Percentiles rank a stretch among this genome's conserved stretches.
Evolutionary conservation across 1,140 invertebrate species (phyloP).

Genomic region (Drosophila novamexicana): DNA sequence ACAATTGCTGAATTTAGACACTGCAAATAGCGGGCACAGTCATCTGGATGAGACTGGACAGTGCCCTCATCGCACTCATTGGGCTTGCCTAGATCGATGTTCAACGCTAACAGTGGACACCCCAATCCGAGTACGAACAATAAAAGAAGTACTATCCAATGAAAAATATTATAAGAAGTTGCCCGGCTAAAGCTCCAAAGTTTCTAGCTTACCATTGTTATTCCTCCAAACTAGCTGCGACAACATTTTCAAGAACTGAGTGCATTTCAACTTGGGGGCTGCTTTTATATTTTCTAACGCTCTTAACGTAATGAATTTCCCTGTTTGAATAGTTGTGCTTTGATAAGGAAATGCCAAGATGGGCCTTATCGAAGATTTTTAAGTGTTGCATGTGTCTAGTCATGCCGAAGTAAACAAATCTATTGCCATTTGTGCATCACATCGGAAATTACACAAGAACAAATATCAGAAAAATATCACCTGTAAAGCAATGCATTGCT

Average conservation of each 20-base stretch:
- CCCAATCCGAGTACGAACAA: slow-evolving; percentile 2
- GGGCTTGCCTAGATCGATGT: too few species aligned
- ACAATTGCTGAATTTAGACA: slow-evolving; percentile 43
- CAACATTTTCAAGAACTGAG: slow-evolving; percentile 39
- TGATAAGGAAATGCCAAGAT: slow-evolving; percentile 40
- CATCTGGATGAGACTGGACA: slow-evolving; percentile 20
- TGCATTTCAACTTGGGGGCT: too few species aligned
- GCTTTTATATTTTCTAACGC: slow-evolving; percentile 49
- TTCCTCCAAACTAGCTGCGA: slow-evolving; percentile 8
- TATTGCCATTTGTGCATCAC: not conserved
- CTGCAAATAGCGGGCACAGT: slow-evolving; percentile 54
- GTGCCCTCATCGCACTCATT: slow-evolving; percentile 35
- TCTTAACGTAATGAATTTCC: slow-evolving; percentile 30
- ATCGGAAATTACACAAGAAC: slow-evolving; percentile 19
- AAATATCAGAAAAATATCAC: not conserved
- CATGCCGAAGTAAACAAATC: slow-evolving; percentile 29
- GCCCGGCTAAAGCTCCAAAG: not conserved
- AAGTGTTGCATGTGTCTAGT: slow-evolving; percentile 26
- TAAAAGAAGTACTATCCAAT: slow-evolving; percentile 16
- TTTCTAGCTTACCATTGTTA: slow-evolving; percentile 35
- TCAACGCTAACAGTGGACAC: not conserved
- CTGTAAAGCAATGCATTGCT: not conserved
- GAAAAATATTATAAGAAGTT: not conserved
- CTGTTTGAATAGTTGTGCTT: not conserved
- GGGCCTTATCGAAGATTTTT: not conserved